Evolutionary conservation across 2,888 invertebrate species (phyloP), one percentile per base, ranked within the genome.

Genomic region (Colletes collaris): DNA sequence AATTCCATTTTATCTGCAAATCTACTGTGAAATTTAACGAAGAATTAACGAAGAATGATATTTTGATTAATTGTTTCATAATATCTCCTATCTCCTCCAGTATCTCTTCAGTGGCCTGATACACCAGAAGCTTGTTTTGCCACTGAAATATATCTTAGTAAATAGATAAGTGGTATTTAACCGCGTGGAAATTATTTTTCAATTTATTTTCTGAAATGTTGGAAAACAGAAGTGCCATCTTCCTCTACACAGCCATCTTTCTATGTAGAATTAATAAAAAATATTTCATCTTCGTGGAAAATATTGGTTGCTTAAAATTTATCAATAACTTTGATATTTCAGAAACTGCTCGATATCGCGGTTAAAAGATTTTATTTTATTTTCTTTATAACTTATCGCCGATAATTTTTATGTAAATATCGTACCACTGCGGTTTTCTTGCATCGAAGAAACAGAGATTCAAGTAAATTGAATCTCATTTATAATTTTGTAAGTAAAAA

Each of bases 71-170:
- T 13, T 4, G 11, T 63, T 27, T 68, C 37, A 37, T 4, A 55
- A 50, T 69, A 69, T 63, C 35, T 37, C 49, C 10, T 13, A 73
- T 73, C 59, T 66, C 35, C 5, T 37, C 40, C 49, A 10, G 13
- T 27, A 52, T 27, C n/a, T 27, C 37, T 40, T 6, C 6, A 44
- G 46, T 53, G 44, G 50, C 50, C 16, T 68, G 74, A 74, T 62
- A 55, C 27, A 50, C 52, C 27, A 4, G 11, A 19, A 40, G 10
- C 60, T 50, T 58, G 65, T 59, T 73, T 59, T 49, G 56, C 13
- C 37, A 63, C 37, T 49, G 49, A 44, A 46, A 27, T 11, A 13
- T 55, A 55, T 44, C 11, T 46, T 4, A 35, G 63, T 63, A 69
- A 69, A 49, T 10, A 63, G 46, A 71, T 63, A 71, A 63, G 19